Evolutionary conservation across 92 coral and sea anemone species (phyloP).

Genomic region (Plumapathes pennacea): DNA sequence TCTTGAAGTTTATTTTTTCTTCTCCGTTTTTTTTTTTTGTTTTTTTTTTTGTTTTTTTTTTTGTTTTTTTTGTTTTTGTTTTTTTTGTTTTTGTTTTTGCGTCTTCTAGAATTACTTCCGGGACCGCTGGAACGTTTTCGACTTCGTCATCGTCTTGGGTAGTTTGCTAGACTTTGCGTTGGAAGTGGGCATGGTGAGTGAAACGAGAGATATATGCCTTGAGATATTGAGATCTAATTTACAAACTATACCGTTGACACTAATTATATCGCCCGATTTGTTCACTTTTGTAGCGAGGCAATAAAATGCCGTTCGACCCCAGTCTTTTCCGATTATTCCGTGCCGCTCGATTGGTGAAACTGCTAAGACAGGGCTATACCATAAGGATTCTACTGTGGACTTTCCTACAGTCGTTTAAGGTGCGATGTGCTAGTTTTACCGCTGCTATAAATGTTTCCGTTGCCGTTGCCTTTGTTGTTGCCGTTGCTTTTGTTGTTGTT

Average conservation of each 20-base stretch:
- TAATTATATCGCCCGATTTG: neutral
- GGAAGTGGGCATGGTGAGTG: constrained; percentile 31
- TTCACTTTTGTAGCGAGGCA: neutral
- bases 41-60: too few species aligned
- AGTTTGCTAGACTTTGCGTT: constrained; percentile 67
- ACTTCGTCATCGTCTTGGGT: constrained; percentile 79
- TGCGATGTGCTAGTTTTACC: constrained; percentile 3
- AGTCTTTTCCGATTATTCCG: constrained; percentile 95
- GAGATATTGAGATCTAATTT: neutral
- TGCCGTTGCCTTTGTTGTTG: too few species aligned
- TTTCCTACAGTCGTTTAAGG: constrained; percentile 95
- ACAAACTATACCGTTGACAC: neutral
- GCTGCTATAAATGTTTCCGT: neutral
- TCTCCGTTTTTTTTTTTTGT: neutral
- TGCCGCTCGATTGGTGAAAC: constrained; percentile 91
- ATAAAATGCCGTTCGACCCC: constrained; percentile 78
- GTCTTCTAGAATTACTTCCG: constrained; percentile 74
- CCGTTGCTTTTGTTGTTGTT: too few species aligned
- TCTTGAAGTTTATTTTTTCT: neutral
- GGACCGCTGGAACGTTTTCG: constrained; percentile 81
- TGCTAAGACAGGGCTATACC: constrained; percentile 90
- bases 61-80: too few species aligned
- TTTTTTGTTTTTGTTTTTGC: neutral
- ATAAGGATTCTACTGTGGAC: constrained; percentile 96
- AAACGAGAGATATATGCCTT: neutral